Percentiles rank a stretch among this genome's conserved stretches.
phyloP scores from a whole-genome alignment of 2,888 invertebrate genomes.

The Noctuana brunneofusca region DNA sequence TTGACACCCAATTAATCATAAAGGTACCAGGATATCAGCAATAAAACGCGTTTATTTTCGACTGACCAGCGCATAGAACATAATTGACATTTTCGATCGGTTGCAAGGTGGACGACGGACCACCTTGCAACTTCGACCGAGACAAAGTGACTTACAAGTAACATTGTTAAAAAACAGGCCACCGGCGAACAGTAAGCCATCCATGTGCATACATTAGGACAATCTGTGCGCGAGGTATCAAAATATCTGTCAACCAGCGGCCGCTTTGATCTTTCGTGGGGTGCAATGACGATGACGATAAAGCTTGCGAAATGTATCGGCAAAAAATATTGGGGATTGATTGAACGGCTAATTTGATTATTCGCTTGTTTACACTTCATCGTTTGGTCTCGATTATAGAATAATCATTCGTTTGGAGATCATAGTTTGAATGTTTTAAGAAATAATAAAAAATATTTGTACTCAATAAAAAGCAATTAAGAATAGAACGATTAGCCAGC shows the following conservation, averaged over 20 bases:
- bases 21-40: slow-evolving; percentile 22
- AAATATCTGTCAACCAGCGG: slow-evolving; percentile 77
- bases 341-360: slow-evolving; percentile 25
- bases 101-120: slow-evolving; percentile 67
- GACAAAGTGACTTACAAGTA: slow-evolving; percentile 76
- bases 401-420: no score
- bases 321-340: slow-evolving; percentile 19
- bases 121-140: slow-evolving; percentile 64
- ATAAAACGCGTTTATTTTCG: slow-evolving; percentile 30
- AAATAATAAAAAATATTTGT: no score
- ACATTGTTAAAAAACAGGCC: slow-evolving; percentile 73
- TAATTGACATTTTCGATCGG: slow-evolving; percentile 62
- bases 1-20: slow-evolving; percentile 15
- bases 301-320: slow-evolving; percentile 10
- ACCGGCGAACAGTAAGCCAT: slow-evolving; percentile 71
- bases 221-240: slow-evolving; percentile 70
- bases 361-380: slow-evolving; percentile 21
- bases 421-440: neutral
- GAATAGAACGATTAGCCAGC: neutral
- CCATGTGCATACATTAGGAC: slow-evolving; percentile 76
- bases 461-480: neutral
- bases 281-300: slow-evolving; percentile 39
- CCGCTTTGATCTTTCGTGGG: slow-evolving; percentile 65
- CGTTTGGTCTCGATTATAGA: no score
- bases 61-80: slow-evolving; percentile 46